Percentiles rank a stretch among this genome's conserved stretches.
phyloP scores from a whole-genome alignment of 1,140 invertebrate genomes.

The Ericerus pela region DNA sequence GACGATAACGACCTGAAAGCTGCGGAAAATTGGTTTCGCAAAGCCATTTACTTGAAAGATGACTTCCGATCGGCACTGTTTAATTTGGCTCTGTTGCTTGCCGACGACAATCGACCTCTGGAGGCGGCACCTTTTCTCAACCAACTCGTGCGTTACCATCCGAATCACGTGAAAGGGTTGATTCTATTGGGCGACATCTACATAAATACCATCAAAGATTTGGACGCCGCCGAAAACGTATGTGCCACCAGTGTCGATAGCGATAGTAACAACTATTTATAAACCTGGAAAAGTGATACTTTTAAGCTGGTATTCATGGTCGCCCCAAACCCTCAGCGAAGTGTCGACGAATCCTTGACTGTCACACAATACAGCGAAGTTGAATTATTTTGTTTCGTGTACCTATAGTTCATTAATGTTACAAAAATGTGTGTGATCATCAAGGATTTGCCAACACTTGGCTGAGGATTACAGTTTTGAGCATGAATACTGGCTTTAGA shows the following conservation, averaged over 20 bases:
- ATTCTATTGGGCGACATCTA: slow-evolving; percentile 92
- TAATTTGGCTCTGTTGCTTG: slow-evolving; percentile 79
- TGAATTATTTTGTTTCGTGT: no score
- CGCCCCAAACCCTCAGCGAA: no score
- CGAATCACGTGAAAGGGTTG: slow-evolving; percentile 85
- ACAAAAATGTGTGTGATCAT: no score
- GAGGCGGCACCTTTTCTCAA: slow-evolving; percentile 87
- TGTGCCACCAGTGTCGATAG: slow-evolving; percentile 28
- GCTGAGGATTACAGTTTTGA: no score
- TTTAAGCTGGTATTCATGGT: no score
- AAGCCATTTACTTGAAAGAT: slow-evolving; percentile 64
- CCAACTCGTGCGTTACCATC: slow-evolving; percentile 78
- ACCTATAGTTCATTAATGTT: no score
- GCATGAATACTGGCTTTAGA: no score
- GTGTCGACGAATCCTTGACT: no score
- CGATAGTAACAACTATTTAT: no score
- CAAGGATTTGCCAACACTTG: no score
- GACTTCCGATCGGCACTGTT: slow-evolving; percentile 86
- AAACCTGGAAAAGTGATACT: no score
- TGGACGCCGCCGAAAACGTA: slow-evolving; percentile 80
- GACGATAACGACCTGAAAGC: slow-evolving; percentile 75
- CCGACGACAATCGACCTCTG: slow-evolving; percentile 69
- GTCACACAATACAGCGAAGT: no score
- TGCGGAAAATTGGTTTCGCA: slow-evolving; percentile 77
- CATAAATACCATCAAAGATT: slow-evolving; percentile 87